Evolutionary conservation across 2,113 vertebrate species (phyloP), one percentile per base, ranked within the genome.

Genomic region (Donacobius atricapilla): DNA sequence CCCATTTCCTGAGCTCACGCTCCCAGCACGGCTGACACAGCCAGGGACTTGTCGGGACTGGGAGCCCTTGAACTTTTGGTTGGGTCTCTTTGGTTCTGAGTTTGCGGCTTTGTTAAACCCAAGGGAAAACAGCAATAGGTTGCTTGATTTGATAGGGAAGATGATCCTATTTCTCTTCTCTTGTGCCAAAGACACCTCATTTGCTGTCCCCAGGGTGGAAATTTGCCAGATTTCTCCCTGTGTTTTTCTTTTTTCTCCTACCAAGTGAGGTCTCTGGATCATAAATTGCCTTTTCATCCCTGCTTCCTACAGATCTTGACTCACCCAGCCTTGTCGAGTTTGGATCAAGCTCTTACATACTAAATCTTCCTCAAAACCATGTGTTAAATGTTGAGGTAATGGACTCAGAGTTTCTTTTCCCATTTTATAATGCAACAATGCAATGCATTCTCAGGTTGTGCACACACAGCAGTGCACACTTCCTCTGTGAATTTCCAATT

Each of bases 341-440:
- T 1, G 1, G 22, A 37, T 64, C 63, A 58, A 87, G 57, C 14
- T 47, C 33, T 68, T 44, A 8, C 3, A 35, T 7, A 47, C 10
- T 13, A 28, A 33, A 83, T 64, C 8, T 45, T 70, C 22, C 39
- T 70, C 78, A 56, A 91, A 82, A 50, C 1, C 27, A 37, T 1
- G 2, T 35, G 23, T 44, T 47, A 30, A n/a, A n/a, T n/a, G n/a
- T n/a, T n/a, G n/a, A 68, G 10, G 22, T 7, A 48, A 35, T 0
- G 2, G 13, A 15, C 28, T 28, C 64, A 11, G 11, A 8, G 1
- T 1, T 12, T 57, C 37, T 21, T 35, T 3, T 3, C 1, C 4
- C 14, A 1, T 40, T 80, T 53, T 45, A 33, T 23, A 65, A 83
- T 25, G 17, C 18, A 39, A 22, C 13, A 13, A 16, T 31, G 45